phyloP scores from a whole-genome alignment of 1,140 invertebrate species.

The Drosophila neocordata region DNA sequence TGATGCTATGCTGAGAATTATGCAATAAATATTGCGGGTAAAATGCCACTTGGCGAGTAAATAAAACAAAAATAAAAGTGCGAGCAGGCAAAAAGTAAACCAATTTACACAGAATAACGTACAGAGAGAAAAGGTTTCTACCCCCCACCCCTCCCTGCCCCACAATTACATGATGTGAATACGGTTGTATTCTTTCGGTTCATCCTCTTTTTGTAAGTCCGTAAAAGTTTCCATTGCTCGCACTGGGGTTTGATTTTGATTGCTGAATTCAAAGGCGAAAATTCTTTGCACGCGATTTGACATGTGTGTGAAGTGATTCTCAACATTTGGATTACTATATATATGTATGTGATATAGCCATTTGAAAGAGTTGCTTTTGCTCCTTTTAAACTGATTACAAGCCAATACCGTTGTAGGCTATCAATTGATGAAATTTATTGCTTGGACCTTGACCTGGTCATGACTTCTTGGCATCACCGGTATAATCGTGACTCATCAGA shows the following conservation, averaged over 20 bases:
- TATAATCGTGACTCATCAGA: constrained; percentile 16
- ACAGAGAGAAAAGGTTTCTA: not conserved
- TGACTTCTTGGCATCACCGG: not conserved
- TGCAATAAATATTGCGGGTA: constrained; percentile 11
- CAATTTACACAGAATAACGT: constrained; percentile 2
- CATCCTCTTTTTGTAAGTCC: not conserved
- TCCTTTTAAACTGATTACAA: constrained; percentile 20
- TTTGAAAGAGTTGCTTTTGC: constrained; percentile 2
- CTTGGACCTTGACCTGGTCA: constrained; percentile 5
- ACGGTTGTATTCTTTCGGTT: not conserved
- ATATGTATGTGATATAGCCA: not conserved
- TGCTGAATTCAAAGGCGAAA: not conserved
- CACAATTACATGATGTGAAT: constrained; percentile 3
- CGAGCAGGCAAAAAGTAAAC: constrained; percentile 4
- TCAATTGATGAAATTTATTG: constrained; percentile 14
- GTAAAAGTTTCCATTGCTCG: constrained; percentile 3
- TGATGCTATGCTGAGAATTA: not conserved
- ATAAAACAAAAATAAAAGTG: constrained; percentile 8
- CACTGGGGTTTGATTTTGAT: constrained; percentile 7
- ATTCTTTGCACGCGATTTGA: constrained; percentile 13
- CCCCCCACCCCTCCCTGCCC: not conserved
- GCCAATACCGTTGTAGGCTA: not conserved
- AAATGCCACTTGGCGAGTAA: not conserved
- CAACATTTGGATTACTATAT: not conserved
- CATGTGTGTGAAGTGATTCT: not conserved